Conservation (phyloP, 2,797 vertebrate species). For the Ceyx erithaca region DNA sequence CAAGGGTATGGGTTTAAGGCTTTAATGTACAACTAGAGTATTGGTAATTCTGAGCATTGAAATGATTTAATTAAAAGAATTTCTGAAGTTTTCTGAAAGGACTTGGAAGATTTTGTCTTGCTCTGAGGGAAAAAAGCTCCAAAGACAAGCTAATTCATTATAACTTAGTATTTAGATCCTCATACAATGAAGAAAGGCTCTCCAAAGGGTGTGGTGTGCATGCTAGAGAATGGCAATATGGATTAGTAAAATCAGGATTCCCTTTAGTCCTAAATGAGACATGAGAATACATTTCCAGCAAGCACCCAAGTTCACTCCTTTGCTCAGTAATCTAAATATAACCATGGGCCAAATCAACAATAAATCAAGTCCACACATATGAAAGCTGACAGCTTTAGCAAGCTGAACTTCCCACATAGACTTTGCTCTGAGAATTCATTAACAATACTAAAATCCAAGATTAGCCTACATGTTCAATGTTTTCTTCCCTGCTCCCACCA, state of each 20-base stretch:
- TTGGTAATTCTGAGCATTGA: background rate
- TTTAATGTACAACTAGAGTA: background rate
- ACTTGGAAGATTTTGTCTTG: background rate
- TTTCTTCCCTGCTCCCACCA: background rate
- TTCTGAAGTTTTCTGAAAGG: background rate
- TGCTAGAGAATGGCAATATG: background rate
- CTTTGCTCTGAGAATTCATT: background rate
- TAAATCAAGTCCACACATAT: background rate
- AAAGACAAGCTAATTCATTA: background rate
- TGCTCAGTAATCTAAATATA: background rate
- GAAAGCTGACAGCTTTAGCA: background rate
- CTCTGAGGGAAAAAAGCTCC: background rate
- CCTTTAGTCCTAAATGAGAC: background rate
- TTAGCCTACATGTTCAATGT: background rate
- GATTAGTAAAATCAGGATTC: background rate
- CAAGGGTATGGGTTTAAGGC: rapidly evolving
- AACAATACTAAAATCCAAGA: background rate
- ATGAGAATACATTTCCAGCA: background rate
- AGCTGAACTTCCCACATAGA: background rate
- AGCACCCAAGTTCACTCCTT: background rate
- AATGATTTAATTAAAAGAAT: background rate
- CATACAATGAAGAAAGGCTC: background rate
- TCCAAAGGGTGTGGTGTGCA: background rate
- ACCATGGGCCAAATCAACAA: background rate
- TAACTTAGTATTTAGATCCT: background rate